Evolutionary conservation across 2,113 vertebrate genomes (phyloP), one percentile per base, ranked within the genome.

Genomic region (Ptilorrhoa leucosticta): DNA sequence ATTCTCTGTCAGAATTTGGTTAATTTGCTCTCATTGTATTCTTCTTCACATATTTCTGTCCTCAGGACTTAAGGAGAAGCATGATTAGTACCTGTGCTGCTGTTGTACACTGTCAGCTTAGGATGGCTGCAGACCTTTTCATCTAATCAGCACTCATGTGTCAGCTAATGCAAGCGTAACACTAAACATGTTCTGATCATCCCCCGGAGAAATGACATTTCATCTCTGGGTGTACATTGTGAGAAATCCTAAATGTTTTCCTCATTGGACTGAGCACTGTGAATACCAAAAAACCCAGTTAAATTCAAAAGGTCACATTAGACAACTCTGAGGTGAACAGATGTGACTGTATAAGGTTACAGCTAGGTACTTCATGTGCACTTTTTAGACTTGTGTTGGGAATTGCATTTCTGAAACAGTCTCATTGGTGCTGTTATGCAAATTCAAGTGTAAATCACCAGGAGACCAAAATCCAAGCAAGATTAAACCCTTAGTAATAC

Each of bases 171-270:
- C 86, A 90, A 71, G 76, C 0, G 4, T 84, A 84, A 79, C 90
- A 65, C 80, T 89, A 93, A 95, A 75, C 80, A 50, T 76, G 88
- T 90, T 90, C 86, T 87, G 72, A 94, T 93, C 92, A 94, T 88
- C 40, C 85, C 63, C 64, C 72, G 78, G 94, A 84, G 85, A 96
- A 97, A 96, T 96, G 96, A 78, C 92, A 96, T 94, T 97, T 96
- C 68, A 65, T 92, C 60, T 95, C 77, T 79, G 61, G 53, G 54
- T 68, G 53, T 92, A 79, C 50, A 60, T 5, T 45, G 26, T 75
- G 90, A 92, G 45, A 83, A 95, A 93, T 89, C 50, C 33, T 76
- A 84, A 93, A 71, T 93, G 80, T 86, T 97, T 92, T 95, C 89
- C 90, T 91, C 81, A 35, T 93, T 94, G 90, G 53, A 60, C 54